These are phyloP conservation scores for Geotrypetes seraphini DNA, from an alignment of 2,797 vertebrate species.

Conservation along the genomic window DNA sequence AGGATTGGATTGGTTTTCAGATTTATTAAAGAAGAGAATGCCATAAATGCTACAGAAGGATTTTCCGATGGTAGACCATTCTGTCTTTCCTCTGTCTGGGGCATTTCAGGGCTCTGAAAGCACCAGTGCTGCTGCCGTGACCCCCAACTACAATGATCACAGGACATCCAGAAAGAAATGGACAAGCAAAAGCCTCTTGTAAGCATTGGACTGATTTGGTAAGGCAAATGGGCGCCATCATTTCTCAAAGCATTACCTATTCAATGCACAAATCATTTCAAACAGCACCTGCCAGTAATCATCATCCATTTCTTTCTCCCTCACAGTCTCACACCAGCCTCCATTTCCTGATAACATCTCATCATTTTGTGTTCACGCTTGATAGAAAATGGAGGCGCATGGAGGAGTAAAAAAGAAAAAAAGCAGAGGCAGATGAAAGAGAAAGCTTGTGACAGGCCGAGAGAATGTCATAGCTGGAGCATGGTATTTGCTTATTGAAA, in stretches of 20 bases:
- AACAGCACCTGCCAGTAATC: too few species aligned
- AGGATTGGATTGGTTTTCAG: too few species aligned
- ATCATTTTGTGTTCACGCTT: constrained; percentile 63
- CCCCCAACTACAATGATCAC: too few species aligned
- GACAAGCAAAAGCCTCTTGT: too few species aligned
- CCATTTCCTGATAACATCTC: constrained; percentile 76
- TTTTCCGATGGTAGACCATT: too few species aligned
- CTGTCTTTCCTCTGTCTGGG: too few species aligned
- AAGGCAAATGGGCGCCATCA: constrained; percentile 3
- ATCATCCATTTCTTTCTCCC: constrained; percentile 35
- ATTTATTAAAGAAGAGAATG: too few species aligned
- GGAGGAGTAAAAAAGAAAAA: constrained; percentile 24
- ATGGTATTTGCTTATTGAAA: constrained; percentile 78
- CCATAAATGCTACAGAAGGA: too few species aligned
- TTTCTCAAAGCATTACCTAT: constrained; percentile 22
- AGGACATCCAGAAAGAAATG: too few species aligned
- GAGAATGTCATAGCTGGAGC: constrained; percentile 55
- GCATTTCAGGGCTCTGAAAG: too few species aligned
- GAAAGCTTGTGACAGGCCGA: constrained; percentile 41
- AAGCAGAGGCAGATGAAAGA: constrained; percentile 26
- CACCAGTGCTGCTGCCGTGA: too few species aligned
- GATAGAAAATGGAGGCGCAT: constrained; percentile 65
- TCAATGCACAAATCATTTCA: constrained; percentile 7
- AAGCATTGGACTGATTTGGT: constrained; percentile 11
- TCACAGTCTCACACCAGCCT: constrained; percentile 44